phyloP scores from a whole-genome alignment of 2,113 vertebrate genomes.

The Cinclus mexicanus region DNA sequence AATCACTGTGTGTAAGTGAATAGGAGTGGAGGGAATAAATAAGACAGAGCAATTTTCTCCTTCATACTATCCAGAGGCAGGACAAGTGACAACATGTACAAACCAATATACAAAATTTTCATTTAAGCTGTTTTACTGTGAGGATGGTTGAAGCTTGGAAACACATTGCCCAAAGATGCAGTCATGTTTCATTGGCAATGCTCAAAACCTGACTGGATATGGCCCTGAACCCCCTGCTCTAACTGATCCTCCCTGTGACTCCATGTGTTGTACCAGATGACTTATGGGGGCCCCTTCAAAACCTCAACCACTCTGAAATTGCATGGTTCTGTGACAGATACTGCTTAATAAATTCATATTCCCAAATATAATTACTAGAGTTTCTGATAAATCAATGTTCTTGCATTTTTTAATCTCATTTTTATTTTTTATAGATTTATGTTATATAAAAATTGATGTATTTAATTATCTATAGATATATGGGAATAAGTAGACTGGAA shows the following conservation, averaged over 20 bases:
- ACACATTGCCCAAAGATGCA: neutral
- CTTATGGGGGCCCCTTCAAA: neutral
- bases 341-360: neutral
- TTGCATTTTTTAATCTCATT: neutral
- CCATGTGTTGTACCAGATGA: neutral
- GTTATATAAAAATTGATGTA: neutral
- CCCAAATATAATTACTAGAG: neutral
- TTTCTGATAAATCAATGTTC: neutral
- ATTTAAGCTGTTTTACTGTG: neutral
- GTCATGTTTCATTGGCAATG: neutral
- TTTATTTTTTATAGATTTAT: neutral
- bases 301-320: neutral
- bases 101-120: neutral
- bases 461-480: neutral
- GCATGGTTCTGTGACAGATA: neutral
- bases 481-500: neutral
- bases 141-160: neutral
- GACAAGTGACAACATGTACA: neutral
- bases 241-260: neutral
- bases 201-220: neutral
- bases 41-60: neutral
- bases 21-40: neutral
- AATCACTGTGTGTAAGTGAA: neutral
- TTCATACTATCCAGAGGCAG: neutral
- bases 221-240: accelerated